These are phyloP conservation scores for Priocnemis perturbator DNA, from an alignment of 2,888 invertebrate genomes.

Conservation along the genomic window DNA sequence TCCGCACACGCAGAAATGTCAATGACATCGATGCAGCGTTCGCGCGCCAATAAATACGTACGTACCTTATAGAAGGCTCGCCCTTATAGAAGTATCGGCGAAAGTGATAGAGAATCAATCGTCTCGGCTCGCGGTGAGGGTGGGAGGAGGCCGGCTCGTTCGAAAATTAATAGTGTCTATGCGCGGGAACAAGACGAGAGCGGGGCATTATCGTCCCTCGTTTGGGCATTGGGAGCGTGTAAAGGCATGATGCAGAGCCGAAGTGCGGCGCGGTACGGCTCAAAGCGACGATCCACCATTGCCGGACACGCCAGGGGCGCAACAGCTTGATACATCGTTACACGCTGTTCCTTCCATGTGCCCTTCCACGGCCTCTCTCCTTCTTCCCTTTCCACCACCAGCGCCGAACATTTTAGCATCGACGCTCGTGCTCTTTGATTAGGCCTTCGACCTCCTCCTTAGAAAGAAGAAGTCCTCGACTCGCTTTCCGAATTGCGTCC, in stretches of 20 bases:
- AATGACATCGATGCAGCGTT: too few species aligned
- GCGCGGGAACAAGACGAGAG: conserved; percentile 66
- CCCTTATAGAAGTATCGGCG: too few species aligned
- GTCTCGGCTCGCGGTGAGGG: not conserved
- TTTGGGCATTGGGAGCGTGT: conserved; percentile 72
- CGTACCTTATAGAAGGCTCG: too few species aligned
- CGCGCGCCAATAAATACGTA: too few species aligned
- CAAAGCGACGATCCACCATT: conserved; percentile 72
- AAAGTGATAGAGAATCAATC: too few species aligned
- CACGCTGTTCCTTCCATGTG: conserved; percentile 71
- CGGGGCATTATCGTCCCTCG: conserved; percentile 70
- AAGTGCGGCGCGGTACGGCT: conserved; percentile 65
- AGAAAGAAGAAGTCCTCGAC: too few species aligned
- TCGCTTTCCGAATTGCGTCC: too few species aligned
- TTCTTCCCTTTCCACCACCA: not conserved
- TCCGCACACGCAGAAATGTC: too few species aligned
- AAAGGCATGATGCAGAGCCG: conserved; percentile 70
- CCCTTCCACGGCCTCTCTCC: conserved; percentile 36
- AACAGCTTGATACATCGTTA: conserved; percentile 75
- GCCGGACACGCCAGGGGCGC: conserved; percentile 74
- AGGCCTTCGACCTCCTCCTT: too few species aligned
- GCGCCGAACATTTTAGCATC: too few species aligned
- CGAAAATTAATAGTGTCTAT: conserved; percentile 73
- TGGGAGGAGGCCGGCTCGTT: not conserved
- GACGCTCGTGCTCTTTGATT: too few species aligned